phyloP scores from a whole-genome alignment of 2,113 vertebrate genomes.

The Alectura lathami region DNA sequence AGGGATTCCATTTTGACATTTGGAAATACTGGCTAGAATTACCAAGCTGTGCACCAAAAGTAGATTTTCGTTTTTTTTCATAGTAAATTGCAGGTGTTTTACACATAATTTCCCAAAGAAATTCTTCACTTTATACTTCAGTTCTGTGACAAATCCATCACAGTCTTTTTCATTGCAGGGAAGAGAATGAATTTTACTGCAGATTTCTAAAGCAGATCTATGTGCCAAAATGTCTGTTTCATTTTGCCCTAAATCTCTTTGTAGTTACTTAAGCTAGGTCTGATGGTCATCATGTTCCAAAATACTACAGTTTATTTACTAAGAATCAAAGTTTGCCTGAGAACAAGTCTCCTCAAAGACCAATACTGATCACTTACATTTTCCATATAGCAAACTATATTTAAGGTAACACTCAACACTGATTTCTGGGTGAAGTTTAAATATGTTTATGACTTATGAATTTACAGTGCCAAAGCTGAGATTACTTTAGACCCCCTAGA shows the following conservation, averaged over 20 bases:
- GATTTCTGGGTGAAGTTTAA: background rate
- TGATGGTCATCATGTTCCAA: background rate
- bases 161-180: background rate
- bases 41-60: slow-evolving; percentile 52
- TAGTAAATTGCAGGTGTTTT: slow-evolving; percentile 43
- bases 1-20: slow-evolving; percentile 50
- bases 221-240: background rate
- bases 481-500: background rate
- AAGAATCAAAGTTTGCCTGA: background rate
- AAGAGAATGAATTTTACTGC: background rate
- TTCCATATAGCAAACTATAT: background rate
- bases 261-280: background rate
- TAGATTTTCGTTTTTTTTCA: background rate
- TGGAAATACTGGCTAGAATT: slow-evolving; percentile 67
- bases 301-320: background rate
- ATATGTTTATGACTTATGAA: background rate
- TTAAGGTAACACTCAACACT: background rate
- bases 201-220: background rate
- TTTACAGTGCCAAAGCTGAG: background rate
- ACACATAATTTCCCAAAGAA: slow-evolving; percentile 26
- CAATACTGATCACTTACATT: background rate
- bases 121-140: background rate
- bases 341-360: background rate
- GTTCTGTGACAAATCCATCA: slow-evolving; percentile 13
- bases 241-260: background rate